phyloP scores from a whole-genome alignment of 30 jellyfish, hydroid and myxozoan genomes.

The Morbakka virulenta region DNA sequence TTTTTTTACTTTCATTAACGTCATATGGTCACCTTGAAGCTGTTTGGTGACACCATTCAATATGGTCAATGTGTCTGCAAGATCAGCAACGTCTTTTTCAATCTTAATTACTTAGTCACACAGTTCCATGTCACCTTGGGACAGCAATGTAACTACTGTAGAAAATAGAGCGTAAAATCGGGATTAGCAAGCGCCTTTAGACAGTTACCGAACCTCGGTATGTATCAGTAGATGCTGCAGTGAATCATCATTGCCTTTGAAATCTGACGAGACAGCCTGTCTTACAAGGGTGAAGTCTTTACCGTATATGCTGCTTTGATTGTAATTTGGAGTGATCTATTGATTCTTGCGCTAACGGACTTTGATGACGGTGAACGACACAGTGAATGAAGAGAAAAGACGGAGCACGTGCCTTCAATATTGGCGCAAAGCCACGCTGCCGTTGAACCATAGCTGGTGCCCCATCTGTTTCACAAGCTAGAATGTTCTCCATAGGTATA shows the following conservation, averaged over 20 bases:
- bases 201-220: not conserved
- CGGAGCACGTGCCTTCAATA: not conserved
- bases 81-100: not conserved
- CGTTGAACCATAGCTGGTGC: not conserved
- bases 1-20: too few relatives aligned
- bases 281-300: not conserved
- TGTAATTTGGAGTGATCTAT: not conserved
- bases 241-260: not conserved
- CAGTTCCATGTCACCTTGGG: not conserved
- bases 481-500: not conserved
- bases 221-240: not conserved
- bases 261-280: not conserved
- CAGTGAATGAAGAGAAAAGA: not conserved
- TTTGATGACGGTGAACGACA: not conserved
- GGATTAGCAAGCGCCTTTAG: not conserved
- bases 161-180: not conserved
- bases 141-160: not conserved
- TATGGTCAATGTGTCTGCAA: not conserved
- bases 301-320: not conserved
- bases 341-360: not conserved
- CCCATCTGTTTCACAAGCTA: not conserved
- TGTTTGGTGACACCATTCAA: too few relatives aligned
- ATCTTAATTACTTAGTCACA: not conserved
- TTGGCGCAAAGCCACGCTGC: not conserved
- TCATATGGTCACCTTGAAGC: too few relatives aligned